A percentile compares a stretch with the other conserved stretches of the same genome.
phyloP scores from a whole-genome alignment of 1,140 invertebrate species.

The Hylaeus anthracinus region DNA sequence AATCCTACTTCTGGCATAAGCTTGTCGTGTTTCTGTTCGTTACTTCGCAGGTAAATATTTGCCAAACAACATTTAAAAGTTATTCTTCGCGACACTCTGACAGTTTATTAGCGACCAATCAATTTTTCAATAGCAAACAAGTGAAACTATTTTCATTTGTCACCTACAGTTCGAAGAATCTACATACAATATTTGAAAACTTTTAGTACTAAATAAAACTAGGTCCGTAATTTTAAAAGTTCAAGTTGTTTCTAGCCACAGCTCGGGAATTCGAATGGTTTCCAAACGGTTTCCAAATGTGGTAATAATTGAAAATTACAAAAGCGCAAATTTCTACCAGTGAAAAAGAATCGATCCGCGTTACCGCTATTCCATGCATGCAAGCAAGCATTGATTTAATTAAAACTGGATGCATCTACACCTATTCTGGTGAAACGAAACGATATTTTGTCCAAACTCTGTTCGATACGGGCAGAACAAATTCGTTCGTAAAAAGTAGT shows the following conservation, averaged over 20 bases:
- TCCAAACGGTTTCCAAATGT: background rate
- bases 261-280: background rate
- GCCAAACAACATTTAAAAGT: too few relatives aligned
- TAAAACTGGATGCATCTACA: background rate
- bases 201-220: too few relatives aligned
- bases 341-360: background rate
- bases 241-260: too few relatives aligned
- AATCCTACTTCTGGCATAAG: background rate
- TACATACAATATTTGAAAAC: too few relatives aligned
- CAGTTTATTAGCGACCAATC: background rate
- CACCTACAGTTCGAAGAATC: too few relatives aligned
- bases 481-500: too few relatives aligned
- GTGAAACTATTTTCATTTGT: too few relatives aligned
- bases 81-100: background rate
- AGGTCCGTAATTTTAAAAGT: background rate
- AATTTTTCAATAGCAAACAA: too few relatives aligned
- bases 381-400: background rate
- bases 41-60: too few relatives aligned
- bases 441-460: background rate
- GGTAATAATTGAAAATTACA: background rate
- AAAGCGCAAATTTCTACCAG: background rate
- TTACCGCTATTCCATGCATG: background rate
- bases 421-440: background rate
- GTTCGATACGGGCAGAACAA: too few relatives aligned
- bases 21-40: too few relatives aligned